Base-by-base conservation (phyloP, 2,888 invertebrate species). In the Thera obeliscata region DNA sequence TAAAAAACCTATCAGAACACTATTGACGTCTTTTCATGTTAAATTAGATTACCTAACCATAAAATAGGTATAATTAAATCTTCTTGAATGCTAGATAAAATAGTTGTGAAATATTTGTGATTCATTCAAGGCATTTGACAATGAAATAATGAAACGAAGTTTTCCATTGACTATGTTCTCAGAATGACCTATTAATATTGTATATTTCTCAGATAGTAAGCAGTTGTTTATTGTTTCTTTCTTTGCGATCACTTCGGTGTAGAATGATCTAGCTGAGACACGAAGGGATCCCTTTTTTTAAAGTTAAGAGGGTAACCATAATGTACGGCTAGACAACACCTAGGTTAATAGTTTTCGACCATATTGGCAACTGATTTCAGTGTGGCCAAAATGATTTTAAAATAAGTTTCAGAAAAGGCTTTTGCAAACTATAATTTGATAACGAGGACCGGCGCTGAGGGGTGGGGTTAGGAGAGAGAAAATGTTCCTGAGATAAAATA, bases 81-180 rank as follows among this genome's bases (percentile, higher is more conserved):
- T 2, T 46, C 9, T 46, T 46, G 8, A 46, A 9, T 46, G 43
- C 43, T 46, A 8, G 9, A 7, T 7, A 49, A 12, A n/a, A 49
- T n/a, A n/a, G 5, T 12, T 4, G n/a, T n/a, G n/a, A 12, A 11
- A 41, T 50, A 52, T 52, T 50, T 11, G 4, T 57, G 50, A 58
- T 54, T 64, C 58, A 54, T 64, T 58, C 54, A 64, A 58, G 41
- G 46, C 46, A 52, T 55, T 59, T 36, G 59, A 55, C 56, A 60
- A 65, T 65, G 56, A 65, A 56, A 57, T 62, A 35, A 60, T 63
- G 12, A 11, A 46, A 0, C 2, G 9, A 50, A 60, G 55, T 60
- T 60, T 65, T 64, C 59, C 65, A 56, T 49, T 60, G 60, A 49
- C 54, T 65, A n/a, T 36, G 35, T 66, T 66, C 61, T 46, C 8